Conservation (phyloP, 2,888 invertebrate species). For the Euspilapteryx auroguttella region DNA sequence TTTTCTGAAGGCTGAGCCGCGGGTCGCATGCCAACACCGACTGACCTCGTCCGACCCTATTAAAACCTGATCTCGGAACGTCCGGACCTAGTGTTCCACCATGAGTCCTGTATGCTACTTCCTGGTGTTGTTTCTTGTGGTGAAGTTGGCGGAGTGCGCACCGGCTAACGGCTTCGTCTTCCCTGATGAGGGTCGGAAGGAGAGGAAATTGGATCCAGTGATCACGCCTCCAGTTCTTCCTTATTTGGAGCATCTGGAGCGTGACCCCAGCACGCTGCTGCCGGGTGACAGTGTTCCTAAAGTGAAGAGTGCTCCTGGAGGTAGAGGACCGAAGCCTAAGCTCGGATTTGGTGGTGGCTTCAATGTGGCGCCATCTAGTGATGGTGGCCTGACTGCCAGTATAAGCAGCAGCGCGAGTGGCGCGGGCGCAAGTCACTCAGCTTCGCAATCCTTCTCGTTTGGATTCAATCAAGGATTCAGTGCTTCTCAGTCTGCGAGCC, state of each 20-base stretch:
- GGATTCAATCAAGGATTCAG: constrained; percentile 54
- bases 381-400: constrained; percentile 42
- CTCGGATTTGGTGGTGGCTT: constrained; percentile 41
- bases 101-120: constrained; percentile 40
- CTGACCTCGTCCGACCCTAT: constrained; percentile 52
- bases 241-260: constrained; percentile 46
- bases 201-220: constrained; percentile 37
- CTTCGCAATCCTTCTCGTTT: constrained; percentile 48
- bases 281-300: constrained; percentile 8
- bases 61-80: constrained; percentile 45
- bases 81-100: constrained; percentile 31
- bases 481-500: constrained; percentile 50
- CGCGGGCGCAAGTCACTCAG: constrained; percentile 40
- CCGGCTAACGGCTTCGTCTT: constrained; percentile 39
- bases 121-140: constrained; percentile 20
- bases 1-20: constrained; percentile 59
- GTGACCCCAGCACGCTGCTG: constrained; percentile 47
- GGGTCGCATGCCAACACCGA: constrained; percentile 55
- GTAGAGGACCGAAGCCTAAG: constrained; percentile 14
- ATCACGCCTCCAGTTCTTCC: constrained; percentile 55
- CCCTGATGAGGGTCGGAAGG: constrained; percentile 30
- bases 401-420: constrained; percentile 44
- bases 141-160: constrained; percentile 18
- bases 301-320: not conserved
- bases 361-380: constrained; percentile 36